A percentile compares a stretch with the other conserved stretches of the same genome.
These are phyloP conservation scores for Paedocypris micromegethes DNA, from an alignment of 2,797 vertebrate genomes.

Conservation along the genomic window DNA sequence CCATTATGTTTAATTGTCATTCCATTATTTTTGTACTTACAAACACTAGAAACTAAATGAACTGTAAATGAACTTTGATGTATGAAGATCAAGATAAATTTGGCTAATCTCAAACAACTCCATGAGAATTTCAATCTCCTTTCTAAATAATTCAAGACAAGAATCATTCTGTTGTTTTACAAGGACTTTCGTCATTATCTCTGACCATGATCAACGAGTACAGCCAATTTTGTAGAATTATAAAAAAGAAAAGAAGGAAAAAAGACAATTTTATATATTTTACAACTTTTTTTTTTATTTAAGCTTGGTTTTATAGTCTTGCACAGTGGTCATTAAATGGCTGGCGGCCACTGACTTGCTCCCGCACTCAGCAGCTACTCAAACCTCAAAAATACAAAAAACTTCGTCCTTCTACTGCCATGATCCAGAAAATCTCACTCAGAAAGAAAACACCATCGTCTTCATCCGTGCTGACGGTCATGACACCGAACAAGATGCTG, in stretches of 20 bases:
- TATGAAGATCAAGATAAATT: no score
- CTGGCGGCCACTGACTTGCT: slow-evolving; percentile 24
- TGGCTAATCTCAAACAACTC: no score
- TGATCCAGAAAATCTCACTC: slow-evolving; percentile 17
- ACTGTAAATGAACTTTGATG: no score
- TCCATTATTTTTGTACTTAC: neutral
- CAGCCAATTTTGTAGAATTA: slow-evolving; percentile 17
- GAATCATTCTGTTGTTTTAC: no score
- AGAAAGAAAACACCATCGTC: slow-evolving; percentile 20
- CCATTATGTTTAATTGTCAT: neutral
- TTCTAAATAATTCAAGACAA: no score
- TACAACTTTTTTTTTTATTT: slow-evolving; percentile 18
- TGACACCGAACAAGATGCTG: slow-evolving; percentile 24
- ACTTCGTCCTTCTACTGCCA: neutral
- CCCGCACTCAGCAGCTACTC: slow-evolving; percentile 19
- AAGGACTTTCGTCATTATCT: slow-evolving; percentile 2
- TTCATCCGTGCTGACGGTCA: slow-evolving; percentile 13
- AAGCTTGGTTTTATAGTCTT: slow-evolving; percentile 35
- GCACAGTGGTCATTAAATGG: slow-evolving; percentile 29
- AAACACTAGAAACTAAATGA: neutral
- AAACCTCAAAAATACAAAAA: slow-evolving; percentile 3
- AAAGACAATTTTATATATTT: slow-evolving; percentile 26
- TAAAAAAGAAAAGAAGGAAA: slow-evolving; percentile 32
- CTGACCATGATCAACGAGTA: slow-evolving; percentile 34
- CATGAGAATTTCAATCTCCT: no score